Base-by-base conservation (phyloP, 2,888 invertebrate species). In the Melieria omissa region DNA sequence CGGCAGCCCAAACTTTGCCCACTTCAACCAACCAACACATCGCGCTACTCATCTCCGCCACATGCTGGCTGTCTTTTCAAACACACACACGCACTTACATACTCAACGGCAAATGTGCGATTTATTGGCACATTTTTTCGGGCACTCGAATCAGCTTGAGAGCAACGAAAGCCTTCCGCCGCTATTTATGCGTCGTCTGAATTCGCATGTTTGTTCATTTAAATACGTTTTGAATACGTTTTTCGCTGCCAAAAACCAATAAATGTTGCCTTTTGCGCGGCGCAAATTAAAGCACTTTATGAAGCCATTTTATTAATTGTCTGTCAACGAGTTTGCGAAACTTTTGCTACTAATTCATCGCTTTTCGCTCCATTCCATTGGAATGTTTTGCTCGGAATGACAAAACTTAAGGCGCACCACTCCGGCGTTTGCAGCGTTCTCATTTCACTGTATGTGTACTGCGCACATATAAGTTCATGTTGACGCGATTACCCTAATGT, bases 121-220 rank as follows among this genome's bases (percentile, higher is more conserved):
- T 65, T 65, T 65, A 65, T 57, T 57, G 47, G 57, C 65, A 57
- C 29, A 57, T 66, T 29, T 64, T 65, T 65, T 29, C 58, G 10
- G 14, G 29, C 16, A 54, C 55, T 29, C 8, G 5, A 29, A 46
- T 29, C n/a, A 7, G 7, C 47, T 41, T 55, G 57, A 9, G 57
- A 9, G 47, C 46, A 63, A 65, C 44, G 65, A 54, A 54, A 52
- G 41, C 52, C 4, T 54, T 44, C 42, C 49, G 9, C 44, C 44
- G 41, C 42, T n/a, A 14, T 7, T 45, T 62, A 0, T 9, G 12
- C 3, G 46, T 14, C 29, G 16, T 46, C n/a, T 14, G 5, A 29
- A 29, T 55, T 55, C 29, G 46, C 3, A 46, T 61, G 5, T 61
- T 61, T 45, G 45, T 46, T 45, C 8, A 16, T 41, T 14, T 44